These are phyloP conservation scores for Cavia aperea DNA, from an alignment of 2,113 vertebrate genomes.

Conservation along the genomic window DNA sequence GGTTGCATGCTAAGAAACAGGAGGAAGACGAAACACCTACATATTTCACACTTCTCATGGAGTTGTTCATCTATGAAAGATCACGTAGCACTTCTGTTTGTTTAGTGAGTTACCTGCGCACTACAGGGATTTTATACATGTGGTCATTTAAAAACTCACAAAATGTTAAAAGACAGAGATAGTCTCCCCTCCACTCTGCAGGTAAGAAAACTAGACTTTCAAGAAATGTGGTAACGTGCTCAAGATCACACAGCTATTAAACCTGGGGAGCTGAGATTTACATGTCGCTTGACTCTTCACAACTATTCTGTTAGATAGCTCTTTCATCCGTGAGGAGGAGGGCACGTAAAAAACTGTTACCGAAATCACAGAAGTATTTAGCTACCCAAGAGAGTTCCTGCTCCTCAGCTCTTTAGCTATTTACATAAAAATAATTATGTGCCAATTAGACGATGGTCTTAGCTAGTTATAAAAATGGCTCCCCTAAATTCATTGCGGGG, in stretches of 20 bases:
- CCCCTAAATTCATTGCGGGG: constrained; percentile 19
- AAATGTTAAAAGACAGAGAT: not conserved
- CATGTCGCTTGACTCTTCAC: not conserved
- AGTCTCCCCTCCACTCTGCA: not conserved
- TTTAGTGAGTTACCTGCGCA: not conserved
- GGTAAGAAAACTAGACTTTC: not conserved
- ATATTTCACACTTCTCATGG: not conserved
- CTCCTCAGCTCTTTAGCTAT: not conserved
- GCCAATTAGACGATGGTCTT: not conserved
- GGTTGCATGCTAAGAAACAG: not conserved
- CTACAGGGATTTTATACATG: not conserved
- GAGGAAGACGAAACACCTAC: not conserved
- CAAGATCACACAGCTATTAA: not conserved
- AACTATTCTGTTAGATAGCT: not conserved
- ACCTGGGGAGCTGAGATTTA: not conserved
- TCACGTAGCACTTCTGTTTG: not conserved
- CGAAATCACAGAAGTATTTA: not conserved
- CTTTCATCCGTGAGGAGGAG: not conserved
- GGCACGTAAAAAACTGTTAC: not conserved
- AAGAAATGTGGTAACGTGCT: not conserved
- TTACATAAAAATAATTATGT: constrained; percentile 43
- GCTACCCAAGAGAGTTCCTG: not conserved
- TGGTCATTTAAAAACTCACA: not conserved
- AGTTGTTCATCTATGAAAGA: not conserved
- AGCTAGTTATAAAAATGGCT: constrained; percentile 37